Evolutionary conservation across 2,888 invertebrate genomes (phyloP), one percentile per base, ranked within the genome.

Genomic region (Drosophila suboccidentalis): DNA sequence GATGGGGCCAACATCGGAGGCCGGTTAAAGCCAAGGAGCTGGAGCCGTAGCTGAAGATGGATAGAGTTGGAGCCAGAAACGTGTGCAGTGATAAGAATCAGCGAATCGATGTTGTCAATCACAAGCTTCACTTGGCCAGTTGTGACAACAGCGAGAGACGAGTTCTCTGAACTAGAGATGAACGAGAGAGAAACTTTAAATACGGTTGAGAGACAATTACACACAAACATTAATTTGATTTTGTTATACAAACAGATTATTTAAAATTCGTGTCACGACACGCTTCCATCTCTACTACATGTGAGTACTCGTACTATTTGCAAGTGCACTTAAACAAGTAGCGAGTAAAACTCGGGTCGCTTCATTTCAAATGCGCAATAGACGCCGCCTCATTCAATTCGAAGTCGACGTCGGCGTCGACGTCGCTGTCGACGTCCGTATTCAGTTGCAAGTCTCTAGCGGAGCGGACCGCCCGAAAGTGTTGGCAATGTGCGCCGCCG

Each of bases 401-500:
- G 38, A 54, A 49, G 46, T 67, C 65, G 50, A 54, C 58, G 53
- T 59, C 67, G 61, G 44, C 17, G 34, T 34, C 41, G 10, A 15
- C 41, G 53, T 47, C 55, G 32, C 39, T 4, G 50, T 32, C 47
- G 15, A 36, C n/a, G 44, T 51, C 15, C 17, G 17, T 8, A 8
- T 29, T 29, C 29, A 29, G 8, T 6, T 29, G 6, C 44, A 36
- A 39, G 32, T 67, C 59, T 38, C 43, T 38, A 8, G 43, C 17
- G 36, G 29, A 26, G 71, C 59, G 54, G 79, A 82, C 75, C 82
- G 78, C 77, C 78, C 78, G 76, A 84, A 75, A 90, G 87, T 86
- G 88, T 89, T 87, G 89, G 84, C 80, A 76, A 75, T 79, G 81
- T 83, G 79, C 82, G 76, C 87, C 68, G 87, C 87, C 87, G 91